Percentiles rank a stretch among this genome's conserved stretches.
These are phyloP conservation scores for Leptopilina myrica DNA, from an alignment of 2,888 invertebrate genomes.

Conservation along the genomic window DNA sequence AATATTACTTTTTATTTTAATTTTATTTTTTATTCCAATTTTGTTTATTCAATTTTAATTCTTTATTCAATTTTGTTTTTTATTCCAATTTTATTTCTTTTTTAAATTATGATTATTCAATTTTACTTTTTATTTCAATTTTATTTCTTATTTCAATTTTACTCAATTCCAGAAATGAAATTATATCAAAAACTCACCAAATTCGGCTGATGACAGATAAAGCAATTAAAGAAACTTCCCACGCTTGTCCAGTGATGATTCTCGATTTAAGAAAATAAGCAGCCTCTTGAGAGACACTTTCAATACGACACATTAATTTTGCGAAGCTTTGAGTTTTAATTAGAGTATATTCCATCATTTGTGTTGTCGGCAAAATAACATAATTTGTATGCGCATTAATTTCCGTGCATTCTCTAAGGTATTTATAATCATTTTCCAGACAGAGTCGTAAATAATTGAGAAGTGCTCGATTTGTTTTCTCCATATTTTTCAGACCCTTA, in stretches of 20 bases:
- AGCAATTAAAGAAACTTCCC: constrained; percentile 79
- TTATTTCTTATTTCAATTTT: no score
- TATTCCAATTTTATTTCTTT: no score
- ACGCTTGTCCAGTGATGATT: constrained; percentile 79
- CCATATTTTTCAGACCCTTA: constrained; percentile 79
- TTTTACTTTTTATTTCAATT: no score
- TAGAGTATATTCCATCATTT: constrained; percentile 80
- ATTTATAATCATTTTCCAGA: constrained; percentile 75
- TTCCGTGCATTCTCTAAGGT: constrained; percentile 61
- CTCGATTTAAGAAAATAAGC: constrained; percentile 78
- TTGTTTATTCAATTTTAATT: no score
- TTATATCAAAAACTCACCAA: constrained; percentile 72
- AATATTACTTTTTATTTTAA: no score
- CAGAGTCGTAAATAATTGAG: constrained; percentile 78
- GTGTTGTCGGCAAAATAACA: constrained; percentile 78
- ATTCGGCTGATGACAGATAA: constrained; percentile 79
- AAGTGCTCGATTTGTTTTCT: constrained; percentile 78
- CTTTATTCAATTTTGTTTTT: no score
- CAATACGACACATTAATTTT: constrained; percentile 79
- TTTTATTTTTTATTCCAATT: no score
- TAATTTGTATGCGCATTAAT: constrained; percentile 62
- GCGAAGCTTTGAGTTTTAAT: constrained; percentile 79
- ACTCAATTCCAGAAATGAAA: background rate
- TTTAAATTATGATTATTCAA: no score
- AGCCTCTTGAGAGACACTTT: constrained; percentile 77